These are phyloP conservation scores for Pristionchus entomophagus DNA, from an alignment of 2,888 invertebrate genomes.

Conservation along the genomic window DNA sequence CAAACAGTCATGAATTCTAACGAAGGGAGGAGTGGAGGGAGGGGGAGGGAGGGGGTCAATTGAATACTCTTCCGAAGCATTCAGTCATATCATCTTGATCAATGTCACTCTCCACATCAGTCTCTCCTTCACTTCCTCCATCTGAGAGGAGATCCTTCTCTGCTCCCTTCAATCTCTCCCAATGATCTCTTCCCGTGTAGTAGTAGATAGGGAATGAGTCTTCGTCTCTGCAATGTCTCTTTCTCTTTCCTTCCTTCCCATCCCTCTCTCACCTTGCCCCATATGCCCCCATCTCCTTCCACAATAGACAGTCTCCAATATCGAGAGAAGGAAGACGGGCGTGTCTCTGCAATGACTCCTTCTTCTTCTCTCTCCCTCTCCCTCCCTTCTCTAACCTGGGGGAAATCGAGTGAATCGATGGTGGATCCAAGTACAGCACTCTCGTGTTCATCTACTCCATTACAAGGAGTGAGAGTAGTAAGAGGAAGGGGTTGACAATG, in stretches of 20 bases:
- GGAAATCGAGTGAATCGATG: neutral
- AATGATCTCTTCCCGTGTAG: slow-evolving; percentile 61
- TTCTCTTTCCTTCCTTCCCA: neutral
- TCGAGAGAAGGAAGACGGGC: slow-evolving; percentile 10
- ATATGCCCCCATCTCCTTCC: slow-evolving; percentile 97
- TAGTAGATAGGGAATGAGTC: slow-evolving; percentile 83
- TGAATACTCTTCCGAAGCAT: slow-evolving; percentile 41
- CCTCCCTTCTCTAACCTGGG: neutral
- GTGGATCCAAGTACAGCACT: slow-evolving; percentile 24
- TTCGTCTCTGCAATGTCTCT: neutral
- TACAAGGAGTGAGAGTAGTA: neutral
- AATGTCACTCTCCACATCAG: neutral
- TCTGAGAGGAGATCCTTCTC: neutral
- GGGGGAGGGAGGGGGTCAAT: neutral
- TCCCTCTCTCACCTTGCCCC: slow-evolving; percentile 80
- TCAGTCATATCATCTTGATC: slow-evolving; percentile 41
- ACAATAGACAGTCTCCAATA: slow-evolving; percentile 82
- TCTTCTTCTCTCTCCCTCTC: neutral
- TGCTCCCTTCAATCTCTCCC: slow-evolving; percentile 51
- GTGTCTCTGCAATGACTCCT: slow-evolving; percentile 11
- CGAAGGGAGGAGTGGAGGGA: neutral
- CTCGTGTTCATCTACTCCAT: neutral
- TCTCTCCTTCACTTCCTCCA: slow-evolving; percentile 30
- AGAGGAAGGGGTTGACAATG: neutral
- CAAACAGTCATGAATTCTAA: slow-evolving; percentile 11